phyloP scores from a whole-genome alignment of 2,797 vertebrate species.

The Pseudochirops corinnae region DNA sequence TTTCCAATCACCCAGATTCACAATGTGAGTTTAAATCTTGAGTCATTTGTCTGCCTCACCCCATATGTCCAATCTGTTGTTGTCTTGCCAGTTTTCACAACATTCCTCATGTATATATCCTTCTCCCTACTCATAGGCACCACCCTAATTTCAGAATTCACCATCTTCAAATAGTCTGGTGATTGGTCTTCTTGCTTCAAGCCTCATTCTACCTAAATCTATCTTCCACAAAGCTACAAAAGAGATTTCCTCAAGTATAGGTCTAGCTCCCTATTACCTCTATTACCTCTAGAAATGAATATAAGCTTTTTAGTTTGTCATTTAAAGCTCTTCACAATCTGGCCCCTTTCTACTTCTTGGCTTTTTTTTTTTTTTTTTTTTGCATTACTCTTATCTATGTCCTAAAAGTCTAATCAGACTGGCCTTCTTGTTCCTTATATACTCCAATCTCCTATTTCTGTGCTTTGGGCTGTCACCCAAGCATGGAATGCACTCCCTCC shows the following conservation, averaged over 20 bases:
- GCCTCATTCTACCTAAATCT: background rate
- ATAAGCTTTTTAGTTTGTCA: background rate
- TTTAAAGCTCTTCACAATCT: background rate
- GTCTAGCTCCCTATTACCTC: background rate
- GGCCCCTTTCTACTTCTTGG: background rate
- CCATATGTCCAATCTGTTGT: background rate
- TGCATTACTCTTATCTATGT: background rate
- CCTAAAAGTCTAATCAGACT: background rate
- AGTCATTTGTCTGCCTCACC: background rate
- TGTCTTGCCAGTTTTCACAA: background rate
- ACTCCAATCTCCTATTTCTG: background rate
- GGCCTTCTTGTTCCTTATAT: background rate
- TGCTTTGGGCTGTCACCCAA: background rate
- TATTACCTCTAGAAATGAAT: background rate
- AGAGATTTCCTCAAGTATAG: background rate
- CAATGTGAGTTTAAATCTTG: background rate
- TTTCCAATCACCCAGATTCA: background rate
- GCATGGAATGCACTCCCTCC: background rate
- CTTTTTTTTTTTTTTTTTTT: no score
- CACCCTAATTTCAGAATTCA: background rate
- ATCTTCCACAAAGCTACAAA: background rate
- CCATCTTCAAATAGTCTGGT: background rate
- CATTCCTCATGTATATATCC: background rate
- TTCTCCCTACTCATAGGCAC: background rate
- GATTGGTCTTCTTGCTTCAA: background rate